These are phyloP conservation scores for Lagocephalus sceleratus DNA, from an alignment of 2,797 vertebrate genomes.

Conservation along the genomic window DNA sequence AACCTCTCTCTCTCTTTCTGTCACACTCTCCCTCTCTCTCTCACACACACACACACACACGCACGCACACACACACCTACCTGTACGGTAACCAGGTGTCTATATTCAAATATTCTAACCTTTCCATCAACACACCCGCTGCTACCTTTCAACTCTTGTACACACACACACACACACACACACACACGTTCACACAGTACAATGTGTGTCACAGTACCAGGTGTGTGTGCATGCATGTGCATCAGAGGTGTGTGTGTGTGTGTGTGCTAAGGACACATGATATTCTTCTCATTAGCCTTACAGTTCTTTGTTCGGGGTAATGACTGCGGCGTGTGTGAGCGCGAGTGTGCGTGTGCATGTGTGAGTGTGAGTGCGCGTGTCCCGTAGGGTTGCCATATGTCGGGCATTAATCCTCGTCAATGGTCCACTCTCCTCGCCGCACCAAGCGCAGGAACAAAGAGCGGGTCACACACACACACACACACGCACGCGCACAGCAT, in stretches of 20 bases:
- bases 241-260: conserved; percentile 31
- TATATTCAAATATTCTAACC: conserved; percentile 48
- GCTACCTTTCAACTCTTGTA: conserved; percentile 42
- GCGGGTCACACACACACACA: conserved; percentile 57
- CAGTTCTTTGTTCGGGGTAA: conserved; percentile 68
- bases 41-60: conserved; percentile 16
- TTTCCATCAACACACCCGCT: conserved; percentile 54
- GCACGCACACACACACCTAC: conserved; percentile 22
- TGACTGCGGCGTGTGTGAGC: conserved; percentile 51
- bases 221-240: conserved; percentile 34
- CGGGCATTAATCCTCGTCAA: conserved; percentile 75
- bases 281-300: conserved; percentile 69
- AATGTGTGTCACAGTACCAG: conserved; percentile 42
- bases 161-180: conserved; percentile 13
- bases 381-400: conserved; percentile 76
- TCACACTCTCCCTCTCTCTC: conserved; percentile 1
- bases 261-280: conserved; percentile 58
- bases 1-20: conserved; percentile 43
- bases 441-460: conserved; percentile 66
- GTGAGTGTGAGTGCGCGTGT: conserved; percentile 32
- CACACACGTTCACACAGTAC: conserved; percentile 22
- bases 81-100: conserved; percentile 46
- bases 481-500: conserved; percentile 3
- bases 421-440: conserved; percentile 64
- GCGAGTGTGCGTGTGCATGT: conserved; percentile 21